phyloP scores from a whole-genome alignment of 2,113 vertebrate genomes.

The Centropus bengalensis region DNA sequence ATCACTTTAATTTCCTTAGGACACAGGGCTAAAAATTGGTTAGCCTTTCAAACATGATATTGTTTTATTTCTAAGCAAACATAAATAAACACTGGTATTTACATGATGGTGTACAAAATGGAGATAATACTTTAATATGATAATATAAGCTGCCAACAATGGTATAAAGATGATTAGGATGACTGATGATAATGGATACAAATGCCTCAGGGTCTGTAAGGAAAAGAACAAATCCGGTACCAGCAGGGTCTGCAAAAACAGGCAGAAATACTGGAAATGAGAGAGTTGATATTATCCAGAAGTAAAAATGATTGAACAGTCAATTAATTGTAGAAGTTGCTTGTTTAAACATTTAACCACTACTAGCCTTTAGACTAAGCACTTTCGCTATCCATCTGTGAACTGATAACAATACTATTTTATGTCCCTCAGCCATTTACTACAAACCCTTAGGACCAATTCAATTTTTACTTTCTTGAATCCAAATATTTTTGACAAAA shows the following conservation, averaged over 20 bases:
- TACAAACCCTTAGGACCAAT: constrained; percentile 19
- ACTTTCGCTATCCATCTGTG: constrained; percentile 12
- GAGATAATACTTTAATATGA: background rate
- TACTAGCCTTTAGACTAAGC: constrained; percentile 2
- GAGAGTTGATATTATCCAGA: constrained; percentile 19
- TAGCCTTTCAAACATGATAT: background rate
- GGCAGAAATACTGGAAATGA: background rate
- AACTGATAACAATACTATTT: constrained; percentile 28
- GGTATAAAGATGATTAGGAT: background rate
- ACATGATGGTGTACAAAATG: background rate
- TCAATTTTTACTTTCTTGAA: background rate
- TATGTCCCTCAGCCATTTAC: background rate
- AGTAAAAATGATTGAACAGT: constrained; percentile 38
- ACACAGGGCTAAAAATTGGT: background rate
- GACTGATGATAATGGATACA: background rate
- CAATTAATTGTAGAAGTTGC: constrained; percentile 51
- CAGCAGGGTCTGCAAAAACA: background rate
- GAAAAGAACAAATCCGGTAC: background rate
- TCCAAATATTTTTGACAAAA: constrained; percentile 17
- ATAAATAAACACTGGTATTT: background rate
- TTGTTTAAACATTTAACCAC: constrained; percentile 46
- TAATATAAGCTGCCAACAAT: background rate
- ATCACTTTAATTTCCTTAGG: background rate
- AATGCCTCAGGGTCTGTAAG: background rate
- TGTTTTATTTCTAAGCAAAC: background rate